Evolutionary conservation across 2,797 vertebrate genomes (phyloP).

Genomic region (Falco cherrug): DNA sequence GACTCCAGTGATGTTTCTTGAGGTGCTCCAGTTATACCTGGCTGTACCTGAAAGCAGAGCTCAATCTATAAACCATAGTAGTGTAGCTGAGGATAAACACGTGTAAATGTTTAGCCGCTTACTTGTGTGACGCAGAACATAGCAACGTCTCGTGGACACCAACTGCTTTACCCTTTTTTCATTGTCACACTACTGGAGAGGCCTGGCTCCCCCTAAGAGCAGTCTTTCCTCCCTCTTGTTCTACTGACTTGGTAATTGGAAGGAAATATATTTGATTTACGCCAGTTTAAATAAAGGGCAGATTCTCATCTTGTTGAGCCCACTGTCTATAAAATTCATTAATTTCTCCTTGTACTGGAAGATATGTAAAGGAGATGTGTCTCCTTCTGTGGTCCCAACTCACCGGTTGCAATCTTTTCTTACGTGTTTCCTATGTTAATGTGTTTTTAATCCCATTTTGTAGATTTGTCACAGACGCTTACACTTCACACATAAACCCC

Average conservation of each 20-base stretch:
- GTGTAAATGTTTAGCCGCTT: neutral
- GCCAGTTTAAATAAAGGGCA: neutral
- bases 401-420: neutral
- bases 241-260: neutral
- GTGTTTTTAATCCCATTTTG: neutral
- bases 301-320: neutral
- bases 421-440: neutral
- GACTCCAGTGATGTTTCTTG: neutral
- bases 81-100: neutral
- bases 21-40: neutral
- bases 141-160: neutral
- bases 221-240: neutral
- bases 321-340: neutral
- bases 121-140: neutral
- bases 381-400: neutral
- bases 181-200: neutral
- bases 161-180: neutral
- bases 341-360: neutral
- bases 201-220: neutral
- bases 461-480: neutral
- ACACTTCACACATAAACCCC: neutral
- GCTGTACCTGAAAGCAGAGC: neutral
- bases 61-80: neutral
- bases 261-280: neutral
- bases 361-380: neutral